Percentiles rank a stretch among this genome's conserved stretches.
phyloP scores from a whole-genome alignment of 2,888 invertebrate genomes.

The Polyommatus icarus region DNA sequence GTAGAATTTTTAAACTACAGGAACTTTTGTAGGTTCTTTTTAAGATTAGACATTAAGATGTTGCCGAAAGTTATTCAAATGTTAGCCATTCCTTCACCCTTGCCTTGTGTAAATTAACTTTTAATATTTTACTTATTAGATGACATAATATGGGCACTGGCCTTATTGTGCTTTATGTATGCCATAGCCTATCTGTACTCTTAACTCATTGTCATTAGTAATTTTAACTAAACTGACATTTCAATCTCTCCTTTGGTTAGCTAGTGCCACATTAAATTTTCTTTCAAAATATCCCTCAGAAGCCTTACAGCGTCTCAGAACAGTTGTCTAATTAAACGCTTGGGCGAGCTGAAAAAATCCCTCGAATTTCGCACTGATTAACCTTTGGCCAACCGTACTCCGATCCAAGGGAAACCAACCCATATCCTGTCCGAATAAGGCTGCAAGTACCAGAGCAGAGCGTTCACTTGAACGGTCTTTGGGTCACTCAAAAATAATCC shows the following conservation, averaged over 20 bases:
- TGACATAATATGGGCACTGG: too few species aligned
- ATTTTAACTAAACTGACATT: neutral
- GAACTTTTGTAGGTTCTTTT: neutral
- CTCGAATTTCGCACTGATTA: constrained; percentile 34
- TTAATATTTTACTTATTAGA: too few species aligned
- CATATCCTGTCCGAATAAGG: neutral
- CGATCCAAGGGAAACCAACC: neutral
- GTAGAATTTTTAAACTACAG: neutral
- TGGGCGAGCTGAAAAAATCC: constrained; percentile 32
- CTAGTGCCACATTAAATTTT: neutral
- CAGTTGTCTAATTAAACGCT: constrained; percentile 29
- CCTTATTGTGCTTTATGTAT: too few species aligned
- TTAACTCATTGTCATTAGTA: neutral
- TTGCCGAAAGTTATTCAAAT: too few species aligned
- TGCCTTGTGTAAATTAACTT: too few species aligned
- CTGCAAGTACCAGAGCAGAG: neutral
- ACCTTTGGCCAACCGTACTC: neutral
- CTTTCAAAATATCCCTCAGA: neutral
- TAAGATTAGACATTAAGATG: neutral
- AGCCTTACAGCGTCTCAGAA: constrained; percentile 9
- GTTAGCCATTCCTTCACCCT: too few species aligned
- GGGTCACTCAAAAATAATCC: neutral
- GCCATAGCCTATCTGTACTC: neutral
- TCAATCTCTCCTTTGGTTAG: neutral
- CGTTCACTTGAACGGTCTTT: neutral